Base-by-base conservation (phyloP, 2,113 vertebrate genomes). In the Vidua macroura region DNA sequence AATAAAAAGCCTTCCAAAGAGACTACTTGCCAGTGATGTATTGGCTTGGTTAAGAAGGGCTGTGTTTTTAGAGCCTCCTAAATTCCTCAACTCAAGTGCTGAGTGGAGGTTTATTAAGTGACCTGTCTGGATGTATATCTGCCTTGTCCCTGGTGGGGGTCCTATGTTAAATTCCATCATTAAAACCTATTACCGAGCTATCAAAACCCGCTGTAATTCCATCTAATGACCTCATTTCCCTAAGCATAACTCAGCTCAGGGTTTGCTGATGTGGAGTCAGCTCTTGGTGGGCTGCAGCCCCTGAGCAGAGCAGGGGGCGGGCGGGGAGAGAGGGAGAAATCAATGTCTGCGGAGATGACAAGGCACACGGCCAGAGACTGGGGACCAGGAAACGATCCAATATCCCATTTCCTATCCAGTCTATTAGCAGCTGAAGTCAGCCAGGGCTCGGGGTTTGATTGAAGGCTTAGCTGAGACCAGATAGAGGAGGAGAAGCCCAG, bases 121-220 rank as follows among this genome's bases (percentile, higher is more conserved):
- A 93, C 98, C 98, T 98, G 98, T 98, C 98, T 94, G 88, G 96
- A 97, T 93, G 96, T 97, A 97, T 97, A 97, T 98, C 98, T 98
- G 93, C 96, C 97, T 96, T 97, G 97, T 98, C 98, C 98, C 98
- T 98, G 48, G 95, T 97, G 98, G 98, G 97, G 95, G 96, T 97
- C 86, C 97, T 94, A 79, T 97, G 98, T 98, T 98, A 97, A 97
- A 98, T 98, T 98, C 96, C 96, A 97, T 98, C 98, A 97, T 98
- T 98, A 98, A 98, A 98, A 98, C 97, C 98, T 97, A 98, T 98
- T 98, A 98, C 98, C 1, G 21, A 98, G 98, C 98, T 97, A 98
- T 98, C 98, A 98, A 98, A 98, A 94, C 95, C 97, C 19, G 78
- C 96, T 96, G 96, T 98, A 98, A 98, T 97, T 98, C 97, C 96